Percentiles rank a stretch among this genome's conserved stretches.
Evolutionary conservation across 1,140 invertebrate species (phyloP).

Genomic region (Apis cerana): DNA sequence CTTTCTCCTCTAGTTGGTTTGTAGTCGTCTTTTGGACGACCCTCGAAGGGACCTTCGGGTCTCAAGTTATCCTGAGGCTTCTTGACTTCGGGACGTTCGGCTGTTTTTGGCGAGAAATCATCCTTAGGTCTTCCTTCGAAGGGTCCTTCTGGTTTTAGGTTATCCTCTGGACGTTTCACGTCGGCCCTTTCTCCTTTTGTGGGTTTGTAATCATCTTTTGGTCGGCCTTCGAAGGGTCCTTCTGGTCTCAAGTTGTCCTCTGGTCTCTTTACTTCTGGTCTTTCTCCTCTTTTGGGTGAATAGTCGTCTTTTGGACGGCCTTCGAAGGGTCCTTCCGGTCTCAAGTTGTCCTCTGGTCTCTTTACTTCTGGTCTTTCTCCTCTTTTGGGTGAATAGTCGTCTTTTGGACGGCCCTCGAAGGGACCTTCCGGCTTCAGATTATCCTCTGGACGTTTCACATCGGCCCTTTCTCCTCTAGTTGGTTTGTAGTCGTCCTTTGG

Average conservation of each 20-base stretch:
- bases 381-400: conserved; percentile 69
- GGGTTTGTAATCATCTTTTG: conserved; percentile 78
- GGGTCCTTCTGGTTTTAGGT: conserved; percentile 82
- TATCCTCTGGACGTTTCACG: conserved; percentile 76
- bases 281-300: conserved; percentile 75
- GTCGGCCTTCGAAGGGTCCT: conserved; percentile 55
- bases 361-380: conserved; percentile 73
- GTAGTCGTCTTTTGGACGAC: conserved; percentile 73
- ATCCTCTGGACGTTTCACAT: conserved; percentile 73
- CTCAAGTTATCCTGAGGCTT: conserved; percentile 76
- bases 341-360: conserved; percentile 79
- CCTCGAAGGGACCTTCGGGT: conserved; percentile 80
- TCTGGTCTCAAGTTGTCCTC: conserved; percentile 77
- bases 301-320: conserved; percentile 58
- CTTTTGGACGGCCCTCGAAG: conserved; percentile 80
- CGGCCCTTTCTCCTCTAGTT: neutral
- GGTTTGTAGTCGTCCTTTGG: conserved; percentile 78
- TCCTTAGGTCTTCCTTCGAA: conserved; percentile 74
- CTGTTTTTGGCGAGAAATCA: conserved; percentile 82
- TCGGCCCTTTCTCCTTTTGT: neutral
- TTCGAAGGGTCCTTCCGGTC: neutral
- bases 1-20: no score
- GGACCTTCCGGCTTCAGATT: conserved; percentile 81
- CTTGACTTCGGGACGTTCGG: conserved; percentile 80
- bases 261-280: conserved; percentile 67